These are phyloP conservation scores for Hetaerina americana DNA, from an alignment of 1,140 invertebrate genomes.

Conservation along the genomic window DNA sequence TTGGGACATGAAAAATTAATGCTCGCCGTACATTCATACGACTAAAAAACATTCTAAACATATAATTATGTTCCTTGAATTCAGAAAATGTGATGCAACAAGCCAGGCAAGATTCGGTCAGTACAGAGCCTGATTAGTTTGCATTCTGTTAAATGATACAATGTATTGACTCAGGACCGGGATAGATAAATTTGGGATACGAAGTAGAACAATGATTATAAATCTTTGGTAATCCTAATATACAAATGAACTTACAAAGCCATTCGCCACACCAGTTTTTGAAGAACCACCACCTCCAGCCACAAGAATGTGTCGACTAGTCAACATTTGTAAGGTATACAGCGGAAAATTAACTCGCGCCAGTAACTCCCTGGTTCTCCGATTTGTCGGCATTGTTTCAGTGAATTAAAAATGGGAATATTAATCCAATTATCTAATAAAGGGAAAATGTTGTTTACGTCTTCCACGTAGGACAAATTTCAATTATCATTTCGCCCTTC, in stretches of 20 bases:
- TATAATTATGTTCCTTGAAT: too few species aligned
- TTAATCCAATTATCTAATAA: not conserved
- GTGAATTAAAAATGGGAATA: not conserved
- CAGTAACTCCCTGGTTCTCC: constrained; percentile 31
- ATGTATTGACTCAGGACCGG: not conserved
- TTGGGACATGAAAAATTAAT: constrained; percentile 6
- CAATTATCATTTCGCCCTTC: not conserved
- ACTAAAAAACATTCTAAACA: too few species aligned
- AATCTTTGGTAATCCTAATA: too few species aligned
- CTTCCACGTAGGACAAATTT: not conserved
- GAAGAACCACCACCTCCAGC: constrained; percentile 89
- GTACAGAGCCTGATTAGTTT: too few species aligned
- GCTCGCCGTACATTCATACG: too few species aligned
- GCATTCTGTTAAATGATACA: too few species aligned
- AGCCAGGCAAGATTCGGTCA: too few species aligned
- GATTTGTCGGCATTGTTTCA: constrained; percentile 34
- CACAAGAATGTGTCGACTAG: constrained; percentile 82
- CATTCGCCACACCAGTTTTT: constrained; percentile 91
- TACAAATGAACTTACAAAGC: constrained; percentile 58
- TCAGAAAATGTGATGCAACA: too few species aligned
- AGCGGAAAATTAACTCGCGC: constrained; percentile 84
- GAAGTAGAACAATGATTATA: not conserved
- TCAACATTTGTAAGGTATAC: constrained; percentile 79
- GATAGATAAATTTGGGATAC: not conserved
- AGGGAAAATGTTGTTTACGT: not conserved